Conservation (phyloP, 1,140 invertebrate species). For the Heliconius himera region DNA sequence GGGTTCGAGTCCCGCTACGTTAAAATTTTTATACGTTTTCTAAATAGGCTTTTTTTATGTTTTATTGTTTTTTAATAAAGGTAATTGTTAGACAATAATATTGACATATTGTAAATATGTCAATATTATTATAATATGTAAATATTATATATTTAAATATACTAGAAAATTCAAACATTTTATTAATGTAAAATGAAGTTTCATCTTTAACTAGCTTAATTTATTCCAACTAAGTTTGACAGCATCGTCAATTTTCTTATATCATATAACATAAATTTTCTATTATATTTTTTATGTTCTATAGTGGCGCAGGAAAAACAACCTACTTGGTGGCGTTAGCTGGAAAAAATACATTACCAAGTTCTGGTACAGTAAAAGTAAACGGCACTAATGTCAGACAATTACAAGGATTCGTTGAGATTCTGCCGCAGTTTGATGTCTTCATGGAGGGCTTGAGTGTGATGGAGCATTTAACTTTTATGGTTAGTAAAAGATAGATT, state of each 20-base stretch:
- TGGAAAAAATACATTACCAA: conserved; percentile 62
- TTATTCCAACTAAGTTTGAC: no score
- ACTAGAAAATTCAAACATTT: not conserved
- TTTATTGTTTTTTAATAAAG: no score
- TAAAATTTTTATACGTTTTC: no score
- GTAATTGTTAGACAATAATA: no score
- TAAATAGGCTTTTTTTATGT: no score
- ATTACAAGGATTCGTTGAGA: conserved; percentile 52
- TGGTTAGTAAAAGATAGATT: conserved; percentile 53
- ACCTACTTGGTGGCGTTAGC: conserved; percentile 67
- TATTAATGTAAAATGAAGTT: no score
- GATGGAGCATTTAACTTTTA: conserved; percentile 71
- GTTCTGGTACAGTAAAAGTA: conserved; percentile 52
- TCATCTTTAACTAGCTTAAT: no score
- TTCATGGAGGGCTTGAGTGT: conserved; percentile 66
- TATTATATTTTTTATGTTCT: conserved; percentile 5
- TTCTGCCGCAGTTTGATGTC: conserved; percentile 67
- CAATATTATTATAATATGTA: no score
- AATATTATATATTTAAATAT: not conserved
- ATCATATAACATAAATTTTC: no score
- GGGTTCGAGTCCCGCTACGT: no score
- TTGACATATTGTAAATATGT: no score
- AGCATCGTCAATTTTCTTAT: no score
- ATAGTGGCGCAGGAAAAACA: conserved; percentile 74
- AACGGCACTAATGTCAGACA: conserved; percentile 52